These are phyloP conservation scores for Dascillus cervinus DNA, from an alignment of 2,888 invertebrate genomes.

Conservation along the genomic window DNA sequence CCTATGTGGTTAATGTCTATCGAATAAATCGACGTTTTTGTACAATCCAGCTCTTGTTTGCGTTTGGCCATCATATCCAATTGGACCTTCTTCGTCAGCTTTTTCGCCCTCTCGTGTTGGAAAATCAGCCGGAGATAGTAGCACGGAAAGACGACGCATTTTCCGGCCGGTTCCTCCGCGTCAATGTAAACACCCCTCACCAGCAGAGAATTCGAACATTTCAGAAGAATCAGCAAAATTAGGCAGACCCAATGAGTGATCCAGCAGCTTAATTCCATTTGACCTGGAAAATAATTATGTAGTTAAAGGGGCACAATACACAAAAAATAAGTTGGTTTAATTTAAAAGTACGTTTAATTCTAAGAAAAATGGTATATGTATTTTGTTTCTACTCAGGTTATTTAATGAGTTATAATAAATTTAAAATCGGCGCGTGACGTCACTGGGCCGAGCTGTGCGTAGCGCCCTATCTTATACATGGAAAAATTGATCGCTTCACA, in stretches of 20 bases:
- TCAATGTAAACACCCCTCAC: conserved; percentile 85
- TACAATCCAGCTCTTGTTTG: conserved; percentile 19
- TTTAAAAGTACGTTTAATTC: too few species aligned
- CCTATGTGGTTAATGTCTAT: conserved; percentile 26
- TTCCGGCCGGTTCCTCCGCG: conserved; percentile 74
- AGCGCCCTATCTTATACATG: too few species aligned
- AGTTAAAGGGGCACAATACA: too few species aligned
- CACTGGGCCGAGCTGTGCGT: too few species aligned
- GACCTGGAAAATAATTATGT: conserved; percentile 46
- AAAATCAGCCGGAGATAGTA: conserved; percentile 75
- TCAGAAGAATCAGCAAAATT: conserved; percentile 65
- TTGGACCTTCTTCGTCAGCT: conserved; percentile 30
- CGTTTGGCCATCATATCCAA: conserved; percentile 20
- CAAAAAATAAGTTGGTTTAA: too few species aligned
- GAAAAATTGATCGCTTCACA: too few species aligned
- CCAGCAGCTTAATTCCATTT: conserved; percentile 70
- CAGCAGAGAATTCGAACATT: conserved; percentile 79
- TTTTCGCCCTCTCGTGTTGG: conserved; percentile 58
- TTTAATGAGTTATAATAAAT: too few species aligned
- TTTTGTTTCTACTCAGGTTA: too few species aligned
- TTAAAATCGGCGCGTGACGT: too few species aligned
- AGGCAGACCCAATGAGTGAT: conserved; percentile 70
- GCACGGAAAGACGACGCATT: conserved; percentile 77
- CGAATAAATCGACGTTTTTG: conserved; percentile 9
- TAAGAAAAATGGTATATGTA: too few species aligned